Evolutionary conservation across 1,140 invertebrate genomes (phyloP).

Genomic region (Spodoptera frugiperda): DNA sequence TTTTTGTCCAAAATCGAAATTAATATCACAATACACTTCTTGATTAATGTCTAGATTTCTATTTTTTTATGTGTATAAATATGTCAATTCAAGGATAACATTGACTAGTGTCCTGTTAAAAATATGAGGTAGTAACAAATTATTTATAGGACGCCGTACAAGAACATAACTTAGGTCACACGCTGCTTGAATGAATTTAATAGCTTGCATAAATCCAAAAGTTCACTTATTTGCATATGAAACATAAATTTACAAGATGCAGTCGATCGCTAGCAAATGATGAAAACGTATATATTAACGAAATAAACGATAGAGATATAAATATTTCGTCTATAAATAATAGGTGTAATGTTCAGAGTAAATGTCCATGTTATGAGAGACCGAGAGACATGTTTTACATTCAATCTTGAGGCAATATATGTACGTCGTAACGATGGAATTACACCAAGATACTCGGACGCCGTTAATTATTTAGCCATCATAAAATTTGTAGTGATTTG

Average conservation of each 20-base stretch:
- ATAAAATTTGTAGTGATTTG: constrained; percentile 34
- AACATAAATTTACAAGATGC: constrained; percentile 25
- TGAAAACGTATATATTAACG: constrained; percentile 32
- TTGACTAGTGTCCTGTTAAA: too few species aligned
- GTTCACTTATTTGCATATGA: constrained; percentile 35
- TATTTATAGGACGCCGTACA: too few species aligned
- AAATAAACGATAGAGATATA: constrained; percentile 42
- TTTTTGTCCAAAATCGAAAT: too few species aligned
- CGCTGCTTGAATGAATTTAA: constrained; percentile 15
- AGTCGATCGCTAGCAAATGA: constrained; percentile 30
- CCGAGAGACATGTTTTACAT: constrained; percentile 23
- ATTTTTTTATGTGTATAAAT: too few species aligned
- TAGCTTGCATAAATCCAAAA: constrained; percentile 30
- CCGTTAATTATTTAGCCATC: constrained; percentile 21
- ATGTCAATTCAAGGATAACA: too few species aligned
- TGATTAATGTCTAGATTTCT: too few species aligned
- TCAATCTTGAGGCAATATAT: constrained; percentile 35
- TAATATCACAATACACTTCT: too few species aligned
- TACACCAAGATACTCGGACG: constrained; percentile 13
- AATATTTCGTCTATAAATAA: constrained; percentile 48
- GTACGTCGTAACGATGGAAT: constrained; percentile 27
- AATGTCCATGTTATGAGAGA: constrained; percentile 43
- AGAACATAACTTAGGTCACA: constrained; percentile 10
- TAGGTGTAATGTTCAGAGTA: constrained; percentile 30
- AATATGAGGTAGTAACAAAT: too few species aligned